Percentiles rank a stretch among this genome's conserved stretches.
Conservation (phyloP, 2,888 invertebrate species). For the Tetragonula carbonaria region DNA sequence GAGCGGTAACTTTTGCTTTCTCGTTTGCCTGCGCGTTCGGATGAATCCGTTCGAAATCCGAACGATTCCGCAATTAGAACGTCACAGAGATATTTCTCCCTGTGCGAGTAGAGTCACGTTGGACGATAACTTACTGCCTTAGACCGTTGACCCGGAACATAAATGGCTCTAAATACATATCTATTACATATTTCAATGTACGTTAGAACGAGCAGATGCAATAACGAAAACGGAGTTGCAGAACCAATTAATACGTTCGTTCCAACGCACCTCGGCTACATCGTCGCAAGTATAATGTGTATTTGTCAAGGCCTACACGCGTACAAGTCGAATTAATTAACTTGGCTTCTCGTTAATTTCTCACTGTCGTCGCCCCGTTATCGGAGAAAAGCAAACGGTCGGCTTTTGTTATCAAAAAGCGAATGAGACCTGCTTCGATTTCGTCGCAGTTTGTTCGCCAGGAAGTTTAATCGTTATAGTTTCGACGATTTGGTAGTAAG, state of each 20-base stretch:
- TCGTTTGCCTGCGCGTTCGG: background rate
- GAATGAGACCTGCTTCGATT: background rate
- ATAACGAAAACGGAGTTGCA: background rate
- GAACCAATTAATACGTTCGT: background rate
- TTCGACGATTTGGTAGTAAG: too few relatives aligned
- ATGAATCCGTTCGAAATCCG: background rate
- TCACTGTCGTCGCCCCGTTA: background rate
- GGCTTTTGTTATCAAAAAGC: background rate
- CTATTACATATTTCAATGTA: background rate
- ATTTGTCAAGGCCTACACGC: too few relatives aligned
- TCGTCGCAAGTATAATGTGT: too few relatives aligned
- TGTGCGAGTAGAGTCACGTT: background rate
- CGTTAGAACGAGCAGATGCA: background rate
- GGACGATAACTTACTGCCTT: background rate
- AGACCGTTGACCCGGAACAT: background rate
- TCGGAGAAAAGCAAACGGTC: background rate
- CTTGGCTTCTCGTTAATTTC: background rate
- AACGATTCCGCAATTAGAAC: background rate
- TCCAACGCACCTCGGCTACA: background rate
- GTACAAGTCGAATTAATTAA: background rate
- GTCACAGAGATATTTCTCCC: background rate
- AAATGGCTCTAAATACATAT: background rate
- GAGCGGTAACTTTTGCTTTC: background rate
- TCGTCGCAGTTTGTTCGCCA: background rate
- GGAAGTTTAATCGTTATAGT: background rate